Conservation (phyloP, 37 sponge, comb jelly and placozoan genomes). For the Aplysina aerophoba region DNA sequence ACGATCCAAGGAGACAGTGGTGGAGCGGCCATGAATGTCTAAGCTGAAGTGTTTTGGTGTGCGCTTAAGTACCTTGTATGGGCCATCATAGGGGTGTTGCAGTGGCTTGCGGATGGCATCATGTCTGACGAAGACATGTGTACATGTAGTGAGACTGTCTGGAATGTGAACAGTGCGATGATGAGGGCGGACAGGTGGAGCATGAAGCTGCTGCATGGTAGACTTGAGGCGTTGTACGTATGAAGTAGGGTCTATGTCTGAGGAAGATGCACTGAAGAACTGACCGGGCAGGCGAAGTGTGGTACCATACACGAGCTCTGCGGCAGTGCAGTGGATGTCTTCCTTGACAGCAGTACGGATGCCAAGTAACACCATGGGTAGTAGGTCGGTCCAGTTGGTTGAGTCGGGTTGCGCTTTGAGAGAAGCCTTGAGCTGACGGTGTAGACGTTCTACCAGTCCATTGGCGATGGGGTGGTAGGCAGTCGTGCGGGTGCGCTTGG, state of each 20-base stretch:
- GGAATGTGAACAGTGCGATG: too few relatives aligned
- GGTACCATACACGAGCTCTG: not conserved
- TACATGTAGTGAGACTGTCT: too few relatives aligned
- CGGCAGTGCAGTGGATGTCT: not conserved
- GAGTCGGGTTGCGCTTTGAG: too few relatives aligned
- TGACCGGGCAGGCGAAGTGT: not conserved
- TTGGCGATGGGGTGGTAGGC: conserved; percentile 40
- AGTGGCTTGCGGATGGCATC: too few relatives aligned
- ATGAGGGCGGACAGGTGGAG: not conserved
- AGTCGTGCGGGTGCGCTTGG: conserved; percentile 56
- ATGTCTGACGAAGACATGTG: too few relatives aligned
- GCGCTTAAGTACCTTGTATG: too few relatives aligned
- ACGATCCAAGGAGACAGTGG: too few relatives aligned
- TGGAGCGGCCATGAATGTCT: too few relatives aligned
- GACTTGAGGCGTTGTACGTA: not conserved
- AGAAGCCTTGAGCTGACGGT: conserved; percentile 49
- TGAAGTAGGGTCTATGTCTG: not conserved
- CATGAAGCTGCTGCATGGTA: not conserved
- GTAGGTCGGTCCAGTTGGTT: not conserved
- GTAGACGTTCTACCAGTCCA: conserved; percentile 64
- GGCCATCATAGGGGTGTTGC: too few relatives aligned
- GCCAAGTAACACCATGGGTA: not conserved
- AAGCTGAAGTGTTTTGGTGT: too few relatives aligned
- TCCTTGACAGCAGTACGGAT: not conserved
- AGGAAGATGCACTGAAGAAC: not conserved